Base-by-base conservation (phyloP, 2,797 vertebrate genomes). In the Steatocranus sp. region DNA sequence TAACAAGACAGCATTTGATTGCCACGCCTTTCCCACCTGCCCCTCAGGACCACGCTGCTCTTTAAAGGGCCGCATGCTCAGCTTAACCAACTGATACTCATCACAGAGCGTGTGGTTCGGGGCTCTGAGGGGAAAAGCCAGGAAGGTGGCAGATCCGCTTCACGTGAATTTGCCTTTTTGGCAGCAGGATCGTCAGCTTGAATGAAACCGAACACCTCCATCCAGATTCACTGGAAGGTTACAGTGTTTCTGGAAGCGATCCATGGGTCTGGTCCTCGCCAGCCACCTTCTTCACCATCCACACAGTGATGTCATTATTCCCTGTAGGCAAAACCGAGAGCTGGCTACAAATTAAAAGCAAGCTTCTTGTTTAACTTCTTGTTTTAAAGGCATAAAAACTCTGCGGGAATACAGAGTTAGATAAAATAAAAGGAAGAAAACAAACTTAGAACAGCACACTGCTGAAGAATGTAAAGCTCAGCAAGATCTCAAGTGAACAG, bases 1-100 rank as follows among this genome's bases (percentile, higher is more conserved):
- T 93, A 94, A 93, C 90, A 89, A 91, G 88, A 93, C 90, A 93
- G 80, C 92, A 85, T 93, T 82, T 87, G 82, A 92, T 90, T 89
- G 87, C 88, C 86, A 87, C 92, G 93, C 91, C 91, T 95, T 93
- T 88, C 80, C 82, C 83, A 84, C 49, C 66, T 25, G 56, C 82
- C 63, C 78, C 56, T 79, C 87, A 56, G 77, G 51, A 75, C 38
- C 77, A 76, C 12, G 11, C 76, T 9, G 46, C 76, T 76, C 63
- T 75, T 61, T 43, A 34, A 80, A 86, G 43, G 68, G 63, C 23
- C 30, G 25, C 49, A 27, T 70, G 58, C 80, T 87, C 79, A 32
- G 68, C 61, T 83, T 78, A 66, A 70, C 81, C 23, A 77, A 86
- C 50, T 78, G 85, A 89, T 86, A 79, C 73, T 82, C 85, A 85